Percentiles rank a stretch among this genome's conserved stretches.
Evolutionary conservation across 2,888 invertebrate species (phyloP).

Genomic region (Eucriotettix oculatus): DNA sequence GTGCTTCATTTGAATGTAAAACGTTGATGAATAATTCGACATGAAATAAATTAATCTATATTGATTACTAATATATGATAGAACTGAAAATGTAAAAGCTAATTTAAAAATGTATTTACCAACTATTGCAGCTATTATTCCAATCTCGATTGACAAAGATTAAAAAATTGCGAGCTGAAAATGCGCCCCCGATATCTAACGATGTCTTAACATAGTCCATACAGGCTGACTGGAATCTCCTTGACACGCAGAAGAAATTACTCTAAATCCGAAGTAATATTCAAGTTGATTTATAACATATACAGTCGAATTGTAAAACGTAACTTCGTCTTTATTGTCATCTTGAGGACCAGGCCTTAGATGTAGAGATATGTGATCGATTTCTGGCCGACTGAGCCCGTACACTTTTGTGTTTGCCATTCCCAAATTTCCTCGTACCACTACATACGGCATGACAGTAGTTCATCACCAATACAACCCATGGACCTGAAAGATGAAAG

Average conservation of each 20-base stretch:
- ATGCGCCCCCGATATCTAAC: background rate
- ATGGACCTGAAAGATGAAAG: no score
- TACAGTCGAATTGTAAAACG: constrained; percentile 17
- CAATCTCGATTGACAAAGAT: no score
- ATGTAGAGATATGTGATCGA: constrained; percentile 6
- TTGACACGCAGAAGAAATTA: constrained; percentile 13
- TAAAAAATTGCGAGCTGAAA: no score
- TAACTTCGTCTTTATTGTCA: constrained; percentile 15
- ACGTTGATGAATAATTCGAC: no score
- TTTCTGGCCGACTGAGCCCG: constrained; percentile 14
- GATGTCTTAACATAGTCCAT: constrained; percentile 12
- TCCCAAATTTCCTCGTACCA: constrained; percentile 16
- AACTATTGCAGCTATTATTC: no score
- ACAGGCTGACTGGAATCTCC: constrained; percentile 13
- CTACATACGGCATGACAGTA: constrained; percentile 15
- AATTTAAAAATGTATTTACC: no score
- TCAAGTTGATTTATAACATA: constrained; percentile 17
- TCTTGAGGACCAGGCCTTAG: constrained; percentile 15
- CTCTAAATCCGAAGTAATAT: constrained; percentile 16
- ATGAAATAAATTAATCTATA: no score
- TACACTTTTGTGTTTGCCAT: constrained; percentile 18
- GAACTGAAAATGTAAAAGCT: no score
- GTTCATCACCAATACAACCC: no score
- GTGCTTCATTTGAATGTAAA: no score
- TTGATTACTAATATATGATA: no score